These are phyloP conservation scores for Virgularia gustaviana DNA, from an alignment of 92 coral and sea anemone species.

Conservation along the genomic window DNA sequence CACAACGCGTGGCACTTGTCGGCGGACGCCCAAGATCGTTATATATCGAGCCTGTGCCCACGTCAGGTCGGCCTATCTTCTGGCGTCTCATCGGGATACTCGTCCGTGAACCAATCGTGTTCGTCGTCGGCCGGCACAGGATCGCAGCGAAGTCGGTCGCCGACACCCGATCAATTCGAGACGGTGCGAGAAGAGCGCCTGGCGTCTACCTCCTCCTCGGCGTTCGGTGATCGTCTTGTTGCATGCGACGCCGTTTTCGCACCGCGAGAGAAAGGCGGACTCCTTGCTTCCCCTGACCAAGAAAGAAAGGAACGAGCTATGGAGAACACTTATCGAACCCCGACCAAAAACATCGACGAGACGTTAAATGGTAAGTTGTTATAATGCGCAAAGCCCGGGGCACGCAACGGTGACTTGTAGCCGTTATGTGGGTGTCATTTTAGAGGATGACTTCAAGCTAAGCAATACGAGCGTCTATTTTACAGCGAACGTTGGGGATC, in stretches of 20 bases:
- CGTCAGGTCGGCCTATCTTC: conserved; percentile 18
- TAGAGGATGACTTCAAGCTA: too few species aligned
- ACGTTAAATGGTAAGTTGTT: conserved; percentile 23
- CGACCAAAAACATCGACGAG: not conserved
- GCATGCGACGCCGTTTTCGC: not conserved
- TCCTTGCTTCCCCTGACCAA: not conserved
- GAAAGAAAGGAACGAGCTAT: not conserved
- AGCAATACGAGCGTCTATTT: too few species aligned
- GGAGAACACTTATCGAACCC: not conserved
- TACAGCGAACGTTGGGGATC: too few species aligned
- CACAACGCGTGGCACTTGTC: not conserved
- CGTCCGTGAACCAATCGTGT: conserved; percentile 84
- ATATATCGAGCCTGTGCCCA: not conserved
- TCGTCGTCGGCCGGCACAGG: conserved; percentile 83
- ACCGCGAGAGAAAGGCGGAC: too few species aligned
- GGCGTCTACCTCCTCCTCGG: conserved; percentile 12
- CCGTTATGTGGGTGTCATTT: too few species aligned
- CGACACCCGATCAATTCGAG: conserved; percentile 87
- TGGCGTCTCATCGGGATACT: conserved; percentile 85
- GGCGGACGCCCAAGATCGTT: not conserved
- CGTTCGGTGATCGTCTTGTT: conserved; percentile 3
- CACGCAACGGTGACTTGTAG: too few species aligned
- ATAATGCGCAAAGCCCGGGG: too few species aligned
- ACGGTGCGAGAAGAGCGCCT: conserved; percentile 55
- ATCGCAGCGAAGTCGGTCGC: conserved; percentile 89